Percentiles rank a stretch among this genome's conserved stretches.
Conservation (phyloP, 2,888 invertebrate genomes). For the Cotesia congregata region DNA sequence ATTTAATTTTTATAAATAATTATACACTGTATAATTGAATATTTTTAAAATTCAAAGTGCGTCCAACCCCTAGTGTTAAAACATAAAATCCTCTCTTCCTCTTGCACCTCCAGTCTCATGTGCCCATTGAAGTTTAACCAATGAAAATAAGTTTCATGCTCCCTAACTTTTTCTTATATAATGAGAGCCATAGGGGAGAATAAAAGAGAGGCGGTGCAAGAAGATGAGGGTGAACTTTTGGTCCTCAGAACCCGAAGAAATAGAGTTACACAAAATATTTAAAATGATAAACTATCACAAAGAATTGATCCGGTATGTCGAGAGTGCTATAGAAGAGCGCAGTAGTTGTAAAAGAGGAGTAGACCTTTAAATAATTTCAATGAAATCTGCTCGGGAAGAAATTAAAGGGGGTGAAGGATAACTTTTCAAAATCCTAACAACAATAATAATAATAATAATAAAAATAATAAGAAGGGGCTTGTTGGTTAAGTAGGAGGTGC, state of each 20-base stretch:
- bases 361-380: not conserved
- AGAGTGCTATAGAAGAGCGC: not conserved
- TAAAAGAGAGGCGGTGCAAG: conserved; percentile 15
- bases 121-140: conserved; percentile 38
- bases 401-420: conserved; percentile 21
- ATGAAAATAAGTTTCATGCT: conserved; percentile 44
- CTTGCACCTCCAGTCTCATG: not conserved
- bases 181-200: conserved; percentile 28
- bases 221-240: conserved; percentile 21
- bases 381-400: not conserved
- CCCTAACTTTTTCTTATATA: conserved; percentile 29
- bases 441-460: conserved; percentile 28
- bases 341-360: not conserved
- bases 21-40: not conserved
- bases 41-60: not conserved
- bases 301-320: not conserved
- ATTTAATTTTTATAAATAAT: too few relatives aligned
- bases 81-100: not conserved
- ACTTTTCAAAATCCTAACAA: conserved; percentile 1
- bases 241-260: conserved; percentile 3
- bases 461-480: conserved; percentile 49
- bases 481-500: conserved; percentile 65
- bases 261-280: conserved; percentile 1
- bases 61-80: not conserved
- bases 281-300: conserved; percentile 20